Base-by-base conservation (phyloP, 2,888 invertebrate genomes). In the Blera fallax region DNA sequence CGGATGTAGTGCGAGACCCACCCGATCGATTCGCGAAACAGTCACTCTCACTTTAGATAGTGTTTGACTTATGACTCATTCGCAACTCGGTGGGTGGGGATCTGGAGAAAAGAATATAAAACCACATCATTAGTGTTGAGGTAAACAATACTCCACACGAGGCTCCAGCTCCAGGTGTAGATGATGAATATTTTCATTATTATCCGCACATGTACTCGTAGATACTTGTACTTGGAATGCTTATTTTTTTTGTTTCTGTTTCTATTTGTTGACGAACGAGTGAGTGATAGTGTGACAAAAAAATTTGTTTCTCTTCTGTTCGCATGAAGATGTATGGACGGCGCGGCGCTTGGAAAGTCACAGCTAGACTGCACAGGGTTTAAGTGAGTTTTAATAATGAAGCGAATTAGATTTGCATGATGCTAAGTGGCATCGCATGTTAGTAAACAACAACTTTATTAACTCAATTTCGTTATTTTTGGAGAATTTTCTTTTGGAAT, bases 181-280 rank as follows among this genome's bases (percentile, higher is more conserved):
- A 69, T 76, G 74, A 69, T 74, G 81, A 74, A 72, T 72, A 64
- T 54, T 74, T 54, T 56, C 54, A 62, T 40, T 50, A 50, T 24
- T 50, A 73, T 62, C 40, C n/a, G 10, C 18, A 58, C 16, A 21
- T 14, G n/a, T 58, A 16, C 32, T 32, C 11, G 8, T 58, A 37
- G 21, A 37, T 11, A 48, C 18, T 72, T 21, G 21, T n/a, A 48
- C n/a, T 24, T 4, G 24, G 4, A 4, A 4, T 24, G 2, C 4
- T 24, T 24, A 24, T 24, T 4, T 24, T 45, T 3, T 11, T 34
- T n/a, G n/a, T 62, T 50, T 10, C 1, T 62, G n/a, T 10, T 7
- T 58, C 32, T 29, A 40, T n/a, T 60, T 37, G 37, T 43, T 43
- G 2, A 56, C 45, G 52, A 74, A 54, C 54, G 40, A 29, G 14